Percentiles rank a stretch among this genome's conserved stretches.
These are phyloP conservation scores for Vanessa tameamea DNA, from an alignment of 1,140 invertebrate species.

Conservation along the genomic window DNA sequence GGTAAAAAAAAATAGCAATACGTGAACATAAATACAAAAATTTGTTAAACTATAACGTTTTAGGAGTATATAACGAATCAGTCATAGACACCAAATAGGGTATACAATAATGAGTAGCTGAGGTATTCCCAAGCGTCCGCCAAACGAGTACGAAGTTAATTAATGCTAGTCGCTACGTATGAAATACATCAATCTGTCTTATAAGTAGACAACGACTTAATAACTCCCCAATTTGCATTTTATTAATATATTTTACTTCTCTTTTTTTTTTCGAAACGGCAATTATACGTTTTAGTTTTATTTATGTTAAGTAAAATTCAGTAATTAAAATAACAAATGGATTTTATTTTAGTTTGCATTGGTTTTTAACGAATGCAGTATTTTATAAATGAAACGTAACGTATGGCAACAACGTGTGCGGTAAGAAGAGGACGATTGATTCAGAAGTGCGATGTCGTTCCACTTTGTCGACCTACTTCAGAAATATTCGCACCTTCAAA, in stretches of 20 bases:
- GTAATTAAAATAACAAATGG: not conserved
- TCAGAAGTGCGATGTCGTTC: slow-evolving; percentile 48
- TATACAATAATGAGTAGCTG: slow-evolving; percentile 43
- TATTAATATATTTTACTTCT: slow-evolving; percentile 12
- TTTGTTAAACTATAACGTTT: not conserved
- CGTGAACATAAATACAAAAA: not conserved
- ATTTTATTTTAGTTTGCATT: too few relatives aligned
- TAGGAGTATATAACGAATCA: not conserved
- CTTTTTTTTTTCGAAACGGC: too few relatives aligned
- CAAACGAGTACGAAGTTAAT: slow-evolving; percentile 31
- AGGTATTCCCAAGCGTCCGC: slow-evolving; percentile 31
- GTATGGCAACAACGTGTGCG: not conserved
- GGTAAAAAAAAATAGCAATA: not conserved
- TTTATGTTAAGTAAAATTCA: not conserved
- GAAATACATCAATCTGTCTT: slow-evolving; percentile 19
- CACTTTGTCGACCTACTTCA: slow-evolving; percentile 58
- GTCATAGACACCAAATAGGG: slow-evolving; percentile 41
- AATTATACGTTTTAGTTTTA: too few relatives aligned
- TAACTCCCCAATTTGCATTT: slow-evolving; percentile 16
- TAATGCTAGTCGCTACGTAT: slow-evolving; percentile 20
- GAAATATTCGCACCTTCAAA: slow-evolving; percentile 52
- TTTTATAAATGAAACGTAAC: not conserved
- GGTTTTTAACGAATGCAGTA: not conserved
- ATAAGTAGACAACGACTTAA: slow-evolving; percentile 17
- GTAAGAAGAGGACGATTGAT: slow-evolving; percentile 34